Conservation (phyloP, 53 echinoderm and acorn worm species). For the Henricia sp. region DNA sequence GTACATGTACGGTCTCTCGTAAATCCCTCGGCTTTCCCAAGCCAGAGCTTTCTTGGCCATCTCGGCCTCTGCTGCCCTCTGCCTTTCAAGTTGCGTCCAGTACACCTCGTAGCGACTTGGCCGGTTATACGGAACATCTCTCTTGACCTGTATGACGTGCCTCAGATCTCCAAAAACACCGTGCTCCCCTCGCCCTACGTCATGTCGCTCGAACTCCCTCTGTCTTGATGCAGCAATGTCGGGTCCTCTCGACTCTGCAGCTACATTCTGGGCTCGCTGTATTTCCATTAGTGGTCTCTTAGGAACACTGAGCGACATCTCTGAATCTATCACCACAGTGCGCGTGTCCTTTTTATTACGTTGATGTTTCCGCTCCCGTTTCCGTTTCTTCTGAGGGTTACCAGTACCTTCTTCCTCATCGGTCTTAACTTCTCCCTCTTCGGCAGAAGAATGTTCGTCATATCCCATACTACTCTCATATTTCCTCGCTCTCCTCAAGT, state of each 20-base stretch:
- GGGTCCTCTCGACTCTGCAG: conserved; percentile 9
- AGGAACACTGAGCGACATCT: conserved; percentile 25
- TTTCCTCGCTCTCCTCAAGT: background rate
- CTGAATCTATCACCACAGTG: conserved; percentile 81
- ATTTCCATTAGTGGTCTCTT: conserved; percentile 68
- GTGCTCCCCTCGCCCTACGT: conserved; percentile 29
- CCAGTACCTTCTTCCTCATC: conserved; percentile 73
- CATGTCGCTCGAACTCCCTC: conserved; percentile 24
- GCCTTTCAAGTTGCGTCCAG: conserved; percentile 73
- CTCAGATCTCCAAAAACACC: conserved; percentile 76
- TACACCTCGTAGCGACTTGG: conserved; percentile 71
- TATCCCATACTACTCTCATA: background rate
- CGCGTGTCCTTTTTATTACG: conserved; percentile 71
- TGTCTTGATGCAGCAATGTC: conserved; percentile 57
- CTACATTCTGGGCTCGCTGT: conserved; percentile 39
- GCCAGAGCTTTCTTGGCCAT: conserved; percentile 58
- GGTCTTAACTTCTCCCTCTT: conserved; percentile 86
- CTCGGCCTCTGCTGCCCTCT: conserved; percentile 60
- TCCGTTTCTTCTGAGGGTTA: conserved; percentile 52
- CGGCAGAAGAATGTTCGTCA: conserved; percentile 68
- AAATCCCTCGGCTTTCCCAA: conserved; percentile 71
- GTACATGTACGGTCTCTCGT: conserved; percentile 65
- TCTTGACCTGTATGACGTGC: conserved; percentile 92
- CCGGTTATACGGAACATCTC: conserved; percentile 64
- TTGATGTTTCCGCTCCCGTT: conserved; percentile 62